A percentile compares a stretch with the other conserved stretches of the same genome.
Conservation (phyloP, 1,140 invertebrate genomes). For the Thaumetopoea pityocampa region DNA sequence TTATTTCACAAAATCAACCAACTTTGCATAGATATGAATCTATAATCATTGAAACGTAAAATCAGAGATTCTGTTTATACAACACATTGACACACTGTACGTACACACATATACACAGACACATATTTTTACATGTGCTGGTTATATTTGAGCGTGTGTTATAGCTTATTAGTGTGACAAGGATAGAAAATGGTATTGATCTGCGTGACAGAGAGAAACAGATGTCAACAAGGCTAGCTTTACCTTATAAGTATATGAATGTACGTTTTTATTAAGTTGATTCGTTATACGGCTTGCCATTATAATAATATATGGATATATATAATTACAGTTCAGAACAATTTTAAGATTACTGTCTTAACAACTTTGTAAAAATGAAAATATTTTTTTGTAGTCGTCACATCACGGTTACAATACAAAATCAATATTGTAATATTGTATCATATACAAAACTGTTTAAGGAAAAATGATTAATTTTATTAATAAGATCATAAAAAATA, state of each 20-base stretch:
- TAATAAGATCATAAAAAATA: too few relatives aligned
- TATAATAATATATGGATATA: conserved; percentile 63
- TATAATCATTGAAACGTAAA: conserved; percentile 71
- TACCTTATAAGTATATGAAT: conserved; percentile 66
- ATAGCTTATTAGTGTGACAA: conserved; percentile 64
- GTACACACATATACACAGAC: conserved; percentile 29
- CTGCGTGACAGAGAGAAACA: conserved; percentile 52
- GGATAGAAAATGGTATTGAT: conserved; percentile 43
- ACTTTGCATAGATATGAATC: conserved; percentile 68
- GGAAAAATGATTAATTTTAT: too few relatives aligned
- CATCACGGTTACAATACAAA: conserved; percentile 1
- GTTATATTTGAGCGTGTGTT: conserved; percentile 31
- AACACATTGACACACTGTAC: conserved; percentile 58
- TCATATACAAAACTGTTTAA: too few relatives aligned
- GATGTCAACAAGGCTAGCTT: conserved; percentile 67
- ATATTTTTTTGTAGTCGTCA: conserved; percentile 8
- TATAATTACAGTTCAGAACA: conserved; percentile 38
- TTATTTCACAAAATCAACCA: conserved; percentile 65
- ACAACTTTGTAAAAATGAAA: conserved; percentile 13
- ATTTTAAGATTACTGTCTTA: conserved; percentile 29
- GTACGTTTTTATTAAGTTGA: conserved; percentile 70
- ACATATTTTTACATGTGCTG: conserved; percentile 29
- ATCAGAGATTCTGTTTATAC: conserved; percentile 73
- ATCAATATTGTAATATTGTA: not conserved
- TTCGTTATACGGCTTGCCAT: conserved; percentile 65